Evolutionary conservation across 2,797 vertebrate genomes (phyloP).

Genomic region (Melanotaenia trifasciata): DNA sequence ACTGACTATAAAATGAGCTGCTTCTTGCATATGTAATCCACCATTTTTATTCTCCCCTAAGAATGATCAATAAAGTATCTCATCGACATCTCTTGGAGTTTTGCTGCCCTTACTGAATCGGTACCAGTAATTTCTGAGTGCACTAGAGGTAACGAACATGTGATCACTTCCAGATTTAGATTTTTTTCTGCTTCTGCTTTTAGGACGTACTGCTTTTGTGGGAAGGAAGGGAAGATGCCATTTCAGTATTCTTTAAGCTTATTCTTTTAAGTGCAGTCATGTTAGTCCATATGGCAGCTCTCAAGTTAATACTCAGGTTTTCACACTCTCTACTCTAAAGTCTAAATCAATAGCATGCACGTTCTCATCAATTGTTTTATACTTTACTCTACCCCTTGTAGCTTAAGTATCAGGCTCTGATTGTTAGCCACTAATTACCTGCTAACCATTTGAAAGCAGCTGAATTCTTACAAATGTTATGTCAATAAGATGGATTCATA

Average conservation of each 20-base stretch:
- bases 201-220: constrained; percentile 19
- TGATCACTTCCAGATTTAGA: constrained; percentile 60
- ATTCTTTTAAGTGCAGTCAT: constrained; percentile 26
- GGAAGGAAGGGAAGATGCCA: constrained; percentile 40
- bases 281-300: constrained; percentile 33
- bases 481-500: constrained; percentile 73
- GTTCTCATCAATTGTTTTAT: constrained; percentile 69
- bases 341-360: constrained; percentile 56
- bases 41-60: constrained; percentile 43
- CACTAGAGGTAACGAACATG: constrained; percentile 56
- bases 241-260: constrained; percentile 36
- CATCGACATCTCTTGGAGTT: constrained; percentile 37
- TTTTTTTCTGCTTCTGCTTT: constrained; percentile 28
- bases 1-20: constrained; percentile 26
- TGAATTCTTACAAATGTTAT: constrained; percentile 74
- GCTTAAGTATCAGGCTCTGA: constrained; percentile 45
- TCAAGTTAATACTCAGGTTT: constrained; percentile 43
- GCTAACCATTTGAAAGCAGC: constrained; percentile 61
- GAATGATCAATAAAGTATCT: constrained; percentile 54
- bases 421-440: constrained; percentile 68
- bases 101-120: constrained; percentile 36
- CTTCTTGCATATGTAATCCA: constrained; percentile 40
- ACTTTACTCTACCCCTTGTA: constrained; percentile 38
- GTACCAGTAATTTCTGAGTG: constrained; percentile 48
- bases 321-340: constrained; percentile 40